Conservation (phyloP, 1,140 invertebrate genomes). For the Tetragonula clypearis region DNA sequence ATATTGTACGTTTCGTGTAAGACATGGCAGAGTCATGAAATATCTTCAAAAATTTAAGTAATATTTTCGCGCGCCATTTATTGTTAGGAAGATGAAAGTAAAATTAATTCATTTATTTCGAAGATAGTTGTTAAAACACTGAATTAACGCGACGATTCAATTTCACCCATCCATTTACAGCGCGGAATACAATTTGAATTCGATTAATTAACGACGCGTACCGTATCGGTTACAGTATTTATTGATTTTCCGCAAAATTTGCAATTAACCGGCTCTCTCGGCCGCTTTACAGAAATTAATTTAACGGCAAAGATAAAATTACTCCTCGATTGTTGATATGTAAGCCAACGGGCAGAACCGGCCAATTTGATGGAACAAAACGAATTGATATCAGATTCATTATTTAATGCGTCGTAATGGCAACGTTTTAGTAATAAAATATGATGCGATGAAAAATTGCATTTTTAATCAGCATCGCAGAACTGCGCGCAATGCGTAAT, state of each 20-base stretch:
- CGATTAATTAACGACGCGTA: constrained; percentile 12
- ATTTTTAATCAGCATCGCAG: not conserved
- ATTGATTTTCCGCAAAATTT: constrained; percentile 27
- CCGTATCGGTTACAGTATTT: constrained; percentile 2
- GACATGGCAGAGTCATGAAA: no score
- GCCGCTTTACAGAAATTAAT: constrained; percentile 4
- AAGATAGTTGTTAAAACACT: not conserved
- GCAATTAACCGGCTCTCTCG: constrained; percentile 3
- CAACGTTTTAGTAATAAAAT: not conserved
- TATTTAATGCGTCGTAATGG: not conserved
- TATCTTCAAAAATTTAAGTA: no score
- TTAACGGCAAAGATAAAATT: not conserved
- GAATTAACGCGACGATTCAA: not conserved
- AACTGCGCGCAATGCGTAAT: not conserved
- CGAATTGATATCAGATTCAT: not conserved
- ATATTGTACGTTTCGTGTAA: no score
- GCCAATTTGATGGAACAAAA: not conserved
- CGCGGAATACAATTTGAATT: not conserved
- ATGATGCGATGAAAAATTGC: not conserved
- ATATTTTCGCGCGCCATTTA: no score
- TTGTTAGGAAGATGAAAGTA: not conserved
- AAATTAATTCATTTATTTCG: not conserved
- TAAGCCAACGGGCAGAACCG: not conserved
- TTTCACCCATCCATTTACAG: not conserved
- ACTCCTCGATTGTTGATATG: not conserved